Evolutionary conservation across 2,888 invertebrate species (phyloP), one percentile per base, ranked within the genome.

Genomic region (Heliconius sara): DNA sequence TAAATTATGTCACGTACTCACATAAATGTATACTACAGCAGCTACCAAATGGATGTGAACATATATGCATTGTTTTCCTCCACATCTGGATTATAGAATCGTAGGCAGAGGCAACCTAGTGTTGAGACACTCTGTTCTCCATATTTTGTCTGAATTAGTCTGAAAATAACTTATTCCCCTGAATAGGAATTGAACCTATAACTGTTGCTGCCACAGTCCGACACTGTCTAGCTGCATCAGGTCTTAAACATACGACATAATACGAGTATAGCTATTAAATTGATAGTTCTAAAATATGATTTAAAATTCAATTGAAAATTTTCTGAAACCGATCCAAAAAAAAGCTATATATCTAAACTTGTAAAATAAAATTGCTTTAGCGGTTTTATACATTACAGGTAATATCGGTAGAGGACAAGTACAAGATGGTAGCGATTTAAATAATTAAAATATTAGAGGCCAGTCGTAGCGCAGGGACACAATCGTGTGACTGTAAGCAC

Each of bases 331-430:
- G 66, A 77, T 77, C 43, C 39, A 70, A 77, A 79, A 34, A 75
- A 76, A 66, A 47, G 71, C 84, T 85, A 86, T 85, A 84, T 84
- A 82, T 79, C 70, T 81, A 71, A 87, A 85, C 84, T 84, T 85
- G 83, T 84, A 82, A 83, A 87, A 87, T 87, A 85, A 89, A 90
- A 85, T 90, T 90, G 89, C 88, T 89, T 88, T 87, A 86, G 87
- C 85, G 85, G 85, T 84, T 83, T 86, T 84, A 66, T 84, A 84
- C 84, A 84, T 82, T 85, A 77, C 65, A 75, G 77, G 47, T 82
- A 81, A 60, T 65, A 77, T 68, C 80, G 80, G 81, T 39, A 65
- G 68, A 65, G 60, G n/a, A 27, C 30, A 72, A 22, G 22, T 65
- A 57, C n/a, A 63, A 81, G 65, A 22, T 78, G 80, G 77, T 43